A percentile compares a stretch with the other conserved stretches of the same genome.
Evolutionary conservation across 2,113 vertebrate species (phyloP).

Genomic region (Vanacampus margaritifer): DNA sequence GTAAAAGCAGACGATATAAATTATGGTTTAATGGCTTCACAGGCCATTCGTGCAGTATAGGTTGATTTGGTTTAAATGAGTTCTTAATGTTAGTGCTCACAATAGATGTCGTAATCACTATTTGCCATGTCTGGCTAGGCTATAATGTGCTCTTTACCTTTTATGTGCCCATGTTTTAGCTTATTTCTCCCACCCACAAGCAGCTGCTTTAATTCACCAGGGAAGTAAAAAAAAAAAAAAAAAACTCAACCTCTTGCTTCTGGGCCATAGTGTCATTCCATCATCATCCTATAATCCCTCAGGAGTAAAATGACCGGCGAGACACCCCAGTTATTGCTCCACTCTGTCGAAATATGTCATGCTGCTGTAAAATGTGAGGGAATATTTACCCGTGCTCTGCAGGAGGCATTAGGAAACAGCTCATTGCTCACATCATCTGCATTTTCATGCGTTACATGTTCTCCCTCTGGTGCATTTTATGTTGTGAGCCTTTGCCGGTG

Average conservation of each 20-base stretch:
- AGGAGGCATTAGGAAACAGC: neutral
- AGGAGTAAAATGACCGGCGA: constrained; percentile 34
- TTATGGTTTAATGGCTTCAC: neutral
- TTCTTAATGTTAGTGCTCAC: constrained; percentile 10
- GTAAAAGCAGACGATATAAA: neutral
- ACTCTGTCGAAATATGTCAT: constrained; percentile 22
- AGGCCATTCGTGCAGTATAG: neutral
- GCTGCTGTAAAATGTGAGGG: constrained; percentile 15
- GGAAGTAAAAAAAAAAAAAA: constrained; percentile 1
- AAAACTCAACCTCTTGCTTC: constrained; percentile 14
- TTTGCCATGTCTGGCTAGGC: neutral
- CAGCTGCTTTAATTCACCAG: constrained; percentile 34
- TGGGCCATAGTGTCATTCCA: constrained; percentile 40
- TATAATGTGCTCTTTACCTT: constrained; percentile 23
- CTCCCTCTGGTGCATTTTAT: neutral
- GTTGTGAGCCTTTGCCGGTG: constrained; percentile 28
- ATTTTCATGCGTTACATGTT: neutral
- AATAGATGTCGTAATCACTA: constrained; percentile 6
- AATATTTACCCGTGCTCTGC: constrained; percentile 15
- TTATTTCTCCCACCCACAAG: constrained; percentile 29
- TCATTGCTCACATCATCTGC: neutral
- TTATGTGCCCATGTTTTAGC: constrained; percentile 33
- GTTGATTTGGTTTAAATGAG: constrained; percentile 9
- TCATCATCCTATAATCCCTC: constrained; percentile 39
- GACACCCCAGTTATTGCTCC: constrained; percentile 16